Conservation (phyloP, 2,797 vertebrate genomes). For the Enteromius argenteus region DNA sequence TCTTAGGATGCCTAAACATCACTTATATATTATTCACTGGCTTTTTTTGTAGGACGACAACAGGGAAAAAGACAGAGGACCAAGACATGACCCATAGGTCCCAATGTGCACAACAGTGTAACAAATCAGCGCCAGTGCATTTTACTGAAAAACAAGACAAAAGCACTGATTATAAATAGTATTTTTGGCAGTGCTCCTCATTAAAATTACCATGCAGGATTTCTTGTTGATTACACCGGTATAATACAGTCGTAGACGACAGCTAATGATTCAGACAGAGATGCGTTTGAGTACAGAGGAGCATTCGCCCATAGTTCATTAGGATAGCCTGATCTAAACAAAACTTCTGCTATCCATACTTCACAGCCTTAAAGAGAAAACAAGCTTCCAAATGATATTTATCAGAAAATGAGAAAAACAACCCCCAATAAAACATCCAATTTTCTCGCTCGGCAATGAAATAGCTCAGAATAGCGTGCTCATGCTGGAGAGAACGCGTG, state of each 20-base stretch:
- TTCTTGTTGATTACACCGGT: not conserved
- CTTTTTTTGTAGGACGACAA: not conserved
- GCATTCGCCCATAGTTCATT: not conserved
- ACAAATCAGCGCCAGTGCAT: not conserved
- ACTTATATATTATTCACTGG: not conserved
- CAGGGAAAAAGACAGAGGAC: not conserved
- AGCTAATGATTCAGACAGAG: conserved; percentile 12
- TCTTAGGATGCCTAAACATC: not conserved
- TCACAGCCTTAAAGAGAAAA: conserved; percentile 5
- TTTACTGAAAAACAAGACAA: conserved; percentile 18
- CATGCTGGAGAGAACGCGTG: not conserved
- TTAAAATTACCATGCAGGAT: not conserved
- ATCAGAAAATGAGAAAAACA: conserved; percentile 40
- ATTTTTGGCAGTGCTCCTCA: not conserved
- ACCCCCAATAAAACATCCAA: not conserved
- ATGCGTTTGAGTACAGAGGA: not conserved
- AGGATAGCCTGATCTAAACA: not conserved
- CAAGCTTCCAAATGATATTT: conserved; percentile 13
- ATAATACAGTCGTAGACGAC: not conserved
- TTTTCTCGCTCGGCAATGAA: conserved; percentile 4
- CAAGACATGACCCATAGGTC: not conserved
- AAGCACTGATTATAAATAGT: conserved; percentile 12
- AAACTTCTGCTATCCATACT: not conserved
- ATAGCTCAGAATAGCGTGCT: not conserved
- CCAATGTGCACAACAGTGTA: not conserved